Percentiles rank a stretch among this genome's conserved stretches.
Evolutionary conservation across 2,888 invertebrate species (phyloP).

Genomic region (Athetis lepigone): DNA sequence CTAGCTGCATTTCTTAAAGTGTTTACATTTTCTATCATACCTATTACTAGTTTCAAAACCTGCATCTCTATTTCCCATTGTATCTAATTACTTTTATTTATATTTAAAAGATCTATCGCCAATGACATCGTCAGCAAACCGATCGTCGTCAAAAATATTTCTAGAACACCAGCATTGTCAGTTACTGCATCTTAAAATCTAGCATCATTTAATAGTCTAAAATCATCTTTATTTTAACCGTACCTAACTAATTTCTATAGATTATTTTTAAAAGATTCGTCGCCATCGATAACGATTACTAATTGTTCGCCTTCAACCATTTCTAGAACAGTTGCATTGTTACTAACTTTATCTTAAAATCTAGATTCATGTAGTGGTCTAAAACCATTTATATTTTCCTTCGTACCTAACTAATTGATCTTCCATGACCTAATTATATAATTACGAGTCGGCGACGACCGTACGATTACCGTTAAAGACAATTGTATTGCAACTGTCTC

Average conservation of each 20-base stretch:
- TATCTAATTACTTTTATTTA: too few relatives aligned
- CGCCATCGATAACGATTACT: neutral
- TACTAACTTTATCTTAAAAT: neutral
- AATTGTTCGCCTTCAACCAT: neutral
- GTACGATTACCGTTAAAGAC: constrained; percentile 53
- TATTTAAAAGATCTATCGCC: too few relatives aligned
- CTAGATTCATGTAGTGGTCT: constrained; percentile 1
- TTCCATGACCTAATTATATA: constrained; percentile 60
- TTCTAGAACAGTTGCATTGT: neutral
- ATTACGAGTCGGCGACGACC: constrained; percentile 51
- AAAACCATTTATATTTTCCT: constrained; percentile 18
- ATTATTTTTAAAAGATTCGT: too few relatives aligned
- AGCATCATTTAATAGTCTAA: constrained; percentile 2
- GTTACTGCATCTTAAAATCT: neutral
- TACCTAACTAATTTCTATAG: too few relatives aligned
- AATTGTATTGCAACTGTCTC: constrained; percentile 55
- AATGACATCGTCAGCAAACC: neutral
- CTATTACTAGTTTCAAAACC: too few relatives aligned
- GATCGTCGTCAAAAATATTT: neutral
- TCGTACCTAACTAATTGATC: constrained; percentile 42
- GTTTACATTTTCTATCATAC: too few relatives aligned
- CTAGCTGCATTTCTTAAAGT: too few relatives aligned
- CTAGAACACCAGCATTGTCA: neutral
- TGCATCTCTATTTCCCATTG: too few relatives aligned
- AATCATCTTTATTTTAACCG: constrained; percentile 20